Base-by-base conservation (phyloP, 2,888 invertebrate species). In the Rutpela maculata region DNA sequence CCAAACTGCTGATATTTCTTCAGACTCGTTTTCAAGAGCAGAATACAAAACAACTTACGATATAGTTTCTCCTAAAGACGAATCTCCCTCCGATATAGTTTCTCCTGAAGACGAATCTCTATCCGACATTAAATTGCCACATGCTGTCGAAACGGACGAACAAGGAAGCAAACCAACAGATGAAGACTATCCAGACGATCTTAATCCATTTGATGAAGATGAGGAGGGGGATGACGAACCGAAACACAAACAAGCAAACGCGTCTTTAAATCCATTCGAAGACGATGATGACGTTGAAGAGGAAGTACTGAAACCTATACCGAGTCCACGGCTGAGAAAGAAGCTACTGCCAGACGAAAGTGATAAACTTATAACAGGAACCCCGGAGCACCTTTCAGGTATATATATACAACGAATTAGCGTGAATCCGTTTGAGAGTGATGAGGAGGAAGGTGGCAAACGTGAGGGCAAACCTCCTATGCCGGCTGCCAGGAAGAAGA, bases 171-270 rank as follows among this genome's bases (percentile, higher is more conserved):
- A 57, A 35, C 70, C 78, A 69, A 81, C 80, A 38, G 73, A 75
- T 31, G 79, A 79, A 76, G 76, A 82, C 18, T 88, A 97, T 90
- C 97, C 97, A 0, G 93, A 93, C 80, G 93, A 95, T 86, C 91
- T 97, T 80, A 97, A 97, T 91, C 97, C 97, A 6, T 97, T 97
- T 90, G 94, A 92, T 50, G 94, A 94, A 82, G 22, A 26, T 26
- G 95, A 95, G 74, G 92, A 92, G 31, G 92, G 93, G 59, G 90
- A 90, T 62, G 90, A 79, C 18, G 63, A 38, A 18, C n/a, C 10
- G 12, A 57, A 60, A 9, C 19, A 74, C 57, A 43, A 59, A 35
- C 75, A 75, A 50, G n/a, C 26, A 5, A 70, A 71, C 10, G 76
- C 77, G 31, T 84, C 86, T 9, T 77, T 84, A 50, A 88, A 88